Evolutionary conservation across 1,140 invertebrate genomes (phyloP).

Genomic region (Drosophila eugracilis): DNA sequence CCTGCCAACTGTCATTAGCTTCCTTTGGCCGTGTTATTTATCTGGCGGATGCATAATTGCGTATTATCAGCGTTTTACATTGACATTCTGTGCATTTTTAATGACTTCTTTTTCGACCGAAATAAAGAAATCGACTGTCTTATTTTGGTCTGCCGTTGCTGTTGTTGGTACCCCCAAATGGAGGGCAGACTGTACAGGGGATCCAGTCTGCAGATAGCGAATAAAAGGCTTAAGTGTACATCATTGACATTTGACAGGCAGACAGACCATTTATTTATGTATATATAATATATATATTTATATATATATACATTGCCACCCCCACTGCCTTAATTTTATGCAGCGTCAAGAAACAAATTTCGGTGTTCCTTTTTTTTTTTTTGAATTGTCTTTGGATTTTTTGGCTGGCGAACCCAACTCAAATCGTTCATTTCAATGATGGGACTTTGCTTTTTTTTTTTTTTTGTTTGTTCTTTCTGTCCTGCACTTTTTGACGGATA

Average conservation of each 20-base stretch:
- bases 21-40: conserved; percentile 77
- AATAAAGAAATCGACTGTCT: conserved; percentile 62
- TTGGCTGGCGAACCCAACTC: conserved; percentile 27
- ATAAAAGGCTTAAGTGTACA: conserved; percentile 57
- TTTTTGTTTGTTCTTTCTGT: conserved; percentile 6
- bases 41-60: conserved; percentile 69
- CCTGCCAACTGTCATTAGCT: conserved; percentile 77
- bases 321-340: conserved; percentile 59
- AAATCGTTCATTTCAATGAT: conserved; percentile 26
- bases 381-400: background rate
- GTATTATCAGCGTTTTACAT: conserved; percentile 77
- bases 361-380: conserved; percentile 4
- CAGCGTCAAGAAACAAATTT: conserved; percentile 57
- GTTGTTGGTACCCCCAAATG: conserved; percentile 14
- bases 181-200: conserved; percentile 6
- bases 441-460: no score
- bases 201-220: conserved; percentile 13
- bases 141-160: conserved; percentile 57
- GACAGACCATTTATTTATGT: conserved; percentile 17
- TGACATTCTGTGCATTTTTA: conserved; percentile 77
- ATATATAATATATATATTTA: background rate
- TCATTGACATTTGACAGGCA: conserved; percentile 77
- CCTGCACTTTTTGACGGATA: conserved; percentile 34
- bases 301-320: conserved; percentile 4
- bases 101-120: conserved; percentile 64